These are phyloP conservation scores for Drosophila sturtevanti DNA, from an alignment of 1,140 invertebrate species.

Conservation along the genomic window DNA sequence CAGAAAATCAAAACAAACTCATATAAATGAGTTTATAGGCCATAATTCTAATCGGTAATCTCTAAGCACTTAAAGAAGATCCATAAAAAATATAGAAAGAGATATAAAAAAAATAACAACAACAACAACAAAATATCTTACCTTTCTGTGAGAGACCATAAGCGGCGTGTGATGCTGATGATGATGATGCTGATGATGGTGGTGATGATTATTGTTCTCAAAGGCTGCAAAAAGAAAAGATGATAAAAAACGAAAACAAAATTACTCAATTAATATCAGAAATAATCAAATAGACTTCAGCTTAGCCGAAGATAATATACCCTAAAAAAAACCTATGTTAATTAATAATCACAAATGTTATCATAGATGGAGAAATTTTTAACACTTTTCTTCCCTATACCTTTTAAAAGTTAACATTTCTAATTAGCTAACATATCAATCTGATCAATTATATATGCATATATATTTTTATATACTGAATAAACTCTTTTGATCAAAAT, in stretches of 20 bases:
- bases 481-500: too few species aligned
- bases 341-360: too few species aligned
- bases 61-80: constrained; percentile 52
- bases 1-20: constrained; percentile 50
- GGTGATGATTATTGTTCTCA: constrained; percentile 63
- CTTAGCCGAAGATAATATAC: not conserved
- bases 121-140: constrained; percentile 41
- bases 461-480: too few species aligned
- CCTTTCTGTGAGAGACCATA: constrained; percentile 69
- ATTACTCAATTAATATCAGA: constrained; percentile 26
- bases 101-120: constrained; percentile 39
- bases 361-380: too few species aligned
- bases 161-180: constrained; percentile 60
- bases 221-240: constrained; percentile 52
- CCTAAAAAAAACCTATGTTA: too few species aligned
- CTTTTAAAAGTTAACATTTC: too few species aligned
- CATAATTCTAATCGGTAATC: constrained; percentile 76
- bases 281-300: not conserved
- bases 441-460: too few species aligned
- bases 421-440: too few species aligned
- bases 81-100: constrained; percentile 52
- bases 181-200: constrained; percentile 5
- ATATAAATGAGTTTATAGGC: constrained; percentile 60
- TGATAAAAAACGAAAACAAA: constrained; percentile 35
- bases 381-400: too few species aligned